Evolutionary conservation across 2,113 vertebrate species (phyloP), one percentile per base, ranked within the genome.

Genomic region (Ceratotherium simum): DNA sequence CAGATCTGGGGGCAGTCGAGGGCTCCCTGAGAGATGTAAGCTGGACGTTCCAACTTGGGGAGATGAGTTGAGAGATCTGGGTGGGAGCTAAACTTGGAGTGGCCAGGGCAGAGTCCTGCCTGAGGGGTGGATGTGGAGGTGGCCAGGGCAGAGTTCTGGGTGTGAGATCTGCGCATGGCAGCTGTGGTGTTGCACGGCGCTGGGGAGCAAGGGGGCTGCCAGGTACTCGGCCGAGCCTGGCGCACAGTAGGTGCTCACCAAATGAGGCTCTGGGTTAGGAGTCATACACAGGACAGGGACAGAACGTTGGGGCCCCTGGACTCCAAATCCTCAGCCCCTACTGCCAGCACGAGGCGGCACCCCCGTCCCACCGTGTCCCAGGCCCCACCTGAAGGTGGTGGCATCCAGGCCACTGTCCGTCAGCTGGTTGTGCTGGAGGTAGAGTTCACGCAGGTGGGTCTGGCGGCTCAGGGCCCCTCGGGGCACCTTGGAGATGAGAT

Each of bases 381-480:
- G 42, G 13, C 25, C 95, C 73, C 88, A 98, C 98, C 98, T 98
- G 98, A 98, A 98, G 5, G 98, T 96, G 1, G 96, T 87, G 6
- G 83, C 64, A 0, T 98, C 96, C 27, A 98, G 93, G 75, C 98
- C 96, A 0, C 81, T 72, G 60, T 98, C 98, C 0, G 98, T 94
- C 90, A 98, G 95, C 48, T 67, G 92, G 64, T 98, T 98, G 84
- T 98, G 93, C 93, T 98, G 98, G 21, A 98, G 98, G 72, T 98
- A 90, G 29, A 98, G 97, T 42, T 98, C 98, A 0, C 98, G 97
- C n/a, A 98, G 98, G 2, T 94, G 94, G 21, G 86, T 80, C 88
- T 98, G 98, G 42, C 86, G 93, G 90, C 96, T 96, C 70, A 98
- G 95, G 4, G 98, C 98, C 27, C 98, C 98, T 69, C 97, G 96